Evolutionary conservation across 2,888 invertebrate species (phyloP), one percentile per base, ranked within the genome.

Genomic region (Hybos culiciformis): DNA sequence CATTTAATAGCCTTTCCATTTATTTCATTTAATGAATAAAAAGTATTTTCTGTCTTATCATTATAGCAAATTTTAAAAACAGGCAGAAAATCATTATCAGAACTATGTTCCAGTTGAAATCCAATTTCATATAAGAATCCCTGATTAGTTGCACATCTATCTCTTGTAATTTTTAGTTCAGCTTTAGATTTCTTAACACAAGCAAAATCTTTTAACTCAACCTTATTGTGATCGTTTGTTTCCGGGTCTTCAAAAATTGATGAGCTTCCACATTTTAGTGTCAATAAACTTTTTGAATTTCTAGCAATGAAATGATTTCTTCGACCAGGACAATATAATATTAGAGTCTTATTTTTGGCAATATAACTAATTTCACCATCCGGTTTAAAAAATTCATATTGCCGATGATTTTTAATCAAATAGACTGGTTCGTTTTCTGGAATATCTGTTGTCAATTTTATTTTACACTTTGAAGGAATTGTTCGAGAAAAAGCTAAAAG

Each of bases 41-140:
- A 46, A 7, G 62, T 55, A 14, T 53, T 53, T 38, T 62, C 67
- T 9, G 51, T 56, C 20, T 47, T 24, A 20, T 48, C 53, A 44
- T 64, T 55, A 43, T 63, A 65, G 42, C 68, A 68, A 2, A 60
- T 54, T 47, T 56, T 50, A 37, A 66, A 58, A 43, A 63, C 44
- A 15, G 53, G 53, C 18, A 48, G 39, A 37, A 53, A 49, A 14
- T 47, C 45, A 11, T 24, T 37, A 3, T 19, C 39, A 44, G 47
- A 50, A 15, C 44, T 34, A 5, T 46, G 34, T 5, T 7, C 14
- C 11, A 49, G 44, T 23, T 42, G 29, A 39, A 52, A 57, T 23
- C 58, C 58, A 37, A 56, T 50, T 29, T 54, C 48, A 41, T 50
- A 52, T 8, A 55, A 48, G 12, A 48, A 34, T 26, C 58, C 58